Base-by-base conservation (phyloP, 2,888 invertebrate genomes). In the Lepeophtheirus nordmannii region DNA sequence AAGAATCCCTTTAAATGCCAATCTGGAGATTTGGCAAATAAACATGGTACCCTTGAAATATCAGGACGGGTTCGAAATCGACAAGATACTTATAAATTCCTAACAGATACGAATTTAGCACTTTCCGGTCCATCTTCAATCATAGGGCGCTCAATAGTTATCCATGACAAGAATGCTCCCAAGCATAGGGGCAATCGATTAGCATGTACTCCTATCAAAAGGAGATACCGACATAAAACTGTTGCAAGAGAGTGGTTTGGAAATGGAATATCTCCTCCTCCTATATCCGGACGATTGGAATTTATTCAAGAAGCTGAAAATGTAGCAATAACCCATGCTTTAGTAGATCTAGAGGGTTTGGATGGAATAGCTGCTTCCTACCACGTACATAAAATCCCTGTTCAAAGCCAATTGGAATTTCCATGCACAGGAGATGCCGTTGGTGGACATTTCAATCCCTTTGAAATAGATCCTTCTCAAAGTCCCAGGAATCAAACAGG, bases 221-320 rank as follows among this genome's bases (percentile, higher is more conserved):
- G 66, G 17, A 17, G n/a, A 12, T 66, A 66, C 46, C 23, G 66
- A 40, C 66, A 66, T 37, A 66, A 66, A 40, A 89, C 86, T 0
- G 89, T 91, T 1, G 86, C 84, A 0, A 84, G 83, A 71, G 87
- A 89, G 72, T 91, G 91, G 91, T 88, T 87, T 75, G 85, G 87
- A 8, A 89, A 89, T 75, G 87, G 86, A 0, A 20, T 64, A 80
- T 82, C 68, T 9, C 58, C 67, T 12, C 23, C 66, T 20, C 40
- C 59, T 10, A 40, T 87, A 22, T 81, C 80, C 72, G 90, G 90
- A 11, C 84, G 84, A 75, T 75, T 90, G 23, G 89, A 90, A 77
- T 82, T 91, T 70, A 79, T 84, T 56, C 91, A 92, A 76, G 87
- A 89, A 76, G 86, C 87, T 0, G 53, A 46, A 46, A 46, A 17